These are phyloP conservation scores for Dendrolimus pini DNA, from an alignment of 2,888 invertebrate genomes.

Conservation along the genomic window DNA sequence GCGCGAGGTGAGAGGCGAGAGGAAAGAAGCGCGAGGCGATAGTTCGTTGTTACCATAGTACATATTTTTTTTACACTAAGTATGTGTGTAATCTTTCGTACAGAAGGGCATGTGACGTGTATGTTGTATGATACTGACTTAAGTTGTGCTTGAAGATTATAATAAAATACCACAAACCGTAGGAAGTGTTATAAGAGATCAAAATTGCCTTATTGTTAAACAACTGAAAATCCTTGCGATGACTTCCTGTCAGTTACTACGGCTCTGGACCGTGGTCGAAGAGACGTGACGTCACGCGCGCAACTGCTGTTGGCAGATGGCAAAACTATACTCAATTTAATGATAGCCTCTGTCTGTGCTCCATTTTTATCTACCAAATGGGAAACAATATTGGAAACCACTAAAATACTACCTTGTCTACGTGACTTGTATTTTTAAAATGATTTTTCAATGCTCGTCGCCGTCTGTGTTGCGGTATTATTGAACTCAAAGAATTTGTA, in stretches of 20 bases:
- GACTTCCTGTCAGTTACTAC: background rate
- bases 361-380: background rate
- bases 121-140: too few relatives aligned
- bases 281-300: slow-evolving; percentile 17
- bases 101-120: too few relatives aligned
- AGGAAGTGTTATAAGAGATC: too few relatives aligned
- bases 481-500: too few relatives aligned
- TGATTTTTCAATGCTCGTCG: background rate
- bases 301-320: slow-evolving; percentile 16
- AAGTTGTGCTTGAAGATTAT: too few relatives aligned
- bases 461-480: background rate
- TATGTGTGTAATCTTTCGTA: too few relatives aligned
- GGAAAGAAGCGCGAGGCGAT: too few relatives aligned
- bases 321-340: slow-evolving; percentile 22
- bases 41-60: too few relatives aligned
- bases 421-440: background rate
- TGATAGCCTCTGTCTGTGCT: slow-evolving; percentile 10
- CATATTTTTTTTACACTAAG: too few relatives aligned
- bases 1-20: too few relatives aligned
- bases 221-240: background rate
- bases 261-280: background rate
- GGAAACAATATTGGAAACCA: background rate
- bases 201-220: background rate
- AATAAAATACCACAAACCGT: too few relatives aligned
- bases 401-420: background rate